Base-by-base conservation (phyloP, 1,140 invertebrate genomes). In the Nixonia krombeini region DNA sequence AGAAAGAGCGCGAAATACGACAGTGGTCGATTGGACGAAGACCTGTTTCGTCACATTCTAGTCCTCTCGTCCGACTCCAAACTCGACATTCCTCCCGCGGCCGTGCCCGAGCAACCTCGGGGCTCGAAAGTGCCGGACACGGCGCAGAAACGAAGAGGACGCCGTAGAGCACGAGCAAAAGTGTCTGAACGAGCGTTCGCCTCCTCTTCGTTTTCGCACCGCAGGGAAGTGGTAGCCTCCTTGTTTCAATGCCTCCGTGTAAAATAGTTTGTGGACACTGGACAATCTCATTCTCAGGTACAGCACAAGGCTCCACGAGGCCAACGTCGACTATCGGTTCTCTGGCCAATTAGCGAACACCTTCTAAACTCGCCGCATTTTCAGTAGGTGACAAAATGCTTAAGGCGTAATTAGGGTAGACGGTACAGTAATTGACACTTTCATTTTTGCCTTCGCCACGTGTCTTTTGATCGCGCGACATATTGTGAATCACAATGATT, bases 31-130 rank as follows among this genome's bases (percentile, higher is more conserved):
- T 61, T 68, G 56, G 70, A 72, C 56, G 56, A 61, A 61, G 61
- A 58, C 64, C 64, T 62, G 52, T 57, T 73, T 63, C 63, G 67
- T 61, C 49, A 52, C 59, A 70, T 67, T 73, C 68, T 70, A 73
- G 68, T 73, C 71, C 67, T 73, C 51, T 64, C 67, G 67, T 69
- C 61, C 35, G 62, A 68, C 61, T 59, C 29, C 56, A 55, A 46
- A 67, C 65, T 57, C 41, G 37, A 6, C 15, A 35, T 15, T 26
- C 28, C 1, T 35, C 21, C 40, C 47, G 45, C 51, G 38, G 26
- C 50, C 38, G 31, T 26, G 38, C 57, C 52, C 55, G 12, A 45
- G n/a, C n/a, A n/a, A 44, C 51, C 44, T 21, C 50, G 42, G 31
- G 26, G 38, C 57, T 56, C 55, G 12, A 45, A n/a, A 9, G 44